These are phyloP conservation scores for Ctenopoma multispine DNA, from an alignment of 2,797 vertebrate genomes.

Conservation along the genomic window DNA sequence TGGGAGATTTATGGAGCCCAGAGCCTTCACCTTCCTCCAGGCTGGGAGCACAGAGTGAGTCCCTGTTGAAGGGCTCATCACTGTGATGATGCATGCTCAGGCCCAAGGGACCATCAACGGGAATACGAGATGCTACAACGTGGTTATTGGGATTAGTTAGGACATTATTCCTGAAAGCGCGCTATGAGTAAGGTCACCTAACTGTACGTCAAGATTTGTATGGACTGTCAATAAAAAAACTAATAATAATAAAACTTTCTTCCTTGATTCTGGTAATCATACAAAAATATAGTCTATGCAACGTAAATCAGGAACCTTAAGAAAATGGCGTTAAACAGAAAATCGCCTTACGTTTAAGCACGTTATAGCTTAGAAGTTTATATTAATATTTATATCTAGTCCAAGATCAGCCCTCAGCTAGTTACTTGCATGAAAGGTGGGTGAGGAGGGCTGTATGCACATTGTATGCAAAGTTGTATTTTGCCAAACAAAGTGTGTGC, in stretches of 20 bases:
- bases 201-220: too few species aligned
- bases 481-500: slow-evolving; percentile 37
- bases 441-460: background rate
- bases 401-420: background rate
- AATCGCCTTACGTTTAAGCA: too few species aligned
- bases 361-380: too few species aligned
- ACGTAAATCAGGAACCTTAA: too few species aligned
- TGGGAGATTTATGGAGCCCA: slow-evolving; percentile 60
- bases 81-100: slow-evolving; percentile 8
- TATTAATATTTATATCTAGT: too few species aligned
- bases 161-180: too few species aligned
- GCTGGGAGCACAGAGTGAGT: slow-evolving; percentile 28
- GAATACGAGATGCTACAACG: background rate
- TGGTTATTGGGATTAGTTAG: background rate
- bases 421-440: background rate
- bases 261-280: too few species aligned
- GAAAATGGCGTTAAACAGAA: too few species aligned
- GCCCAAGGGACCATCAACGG: slow-evolving; percentile 19
- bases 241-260: too few species aligned
- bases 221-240: too few species aligned
- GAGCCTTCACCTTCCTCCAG: slow-evolving; percentile 61
- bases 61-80: slow-evolving; percentile 17
- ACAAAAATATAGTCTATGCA: too few species aligned
- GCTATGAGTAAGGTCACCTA: too few species aligned
- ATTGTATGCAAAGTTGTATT: slow-evolving; percentile 24